Percentiles rank a stretch among this genome's conserved stretches.
Conservation (phyloP, 2,888 invertebrate species). For the Phortica magna region DNA sequence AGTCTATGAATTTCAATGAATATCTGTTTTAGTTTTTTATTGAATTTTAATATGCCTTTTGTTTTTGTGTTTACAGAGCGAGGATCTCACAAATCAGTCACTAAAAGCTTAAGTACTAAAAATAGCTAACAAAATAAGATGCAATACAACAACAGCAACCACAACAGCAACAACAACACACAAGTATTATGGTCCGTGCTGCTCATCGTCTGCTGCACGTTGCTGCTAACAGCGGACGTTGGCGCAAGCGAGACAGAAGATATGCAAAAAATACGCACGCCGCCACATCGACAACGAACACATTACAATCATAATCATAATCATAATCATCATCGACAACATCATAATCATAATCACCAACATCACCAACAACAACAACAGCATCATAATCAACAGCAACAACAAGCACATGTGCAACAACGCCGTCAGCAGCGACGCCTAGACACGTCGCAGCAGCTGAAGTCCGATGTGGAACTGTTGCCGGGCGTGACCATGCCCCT, state of each 20-base stretch:
- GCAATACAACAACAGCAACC: conserved; percentile 33
- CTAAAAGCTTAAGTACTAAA: conserved; percentile 12
- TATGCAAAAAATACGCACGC: conserved; percentile 24
- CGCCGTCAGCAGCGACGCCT: conserved; percentile 43
- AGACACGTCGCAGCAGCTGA: conserved; percentile 43
- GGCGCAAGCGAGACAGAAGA: background rate
- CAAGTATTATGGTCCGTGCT: conserved; percentile 39
- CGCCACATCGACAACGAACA: conserved; percentile 40
- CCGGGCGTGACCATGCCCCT: conserved; percentile 55
- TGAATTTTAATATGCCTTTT: background rate
- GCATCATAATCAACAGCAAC: conserved; percentile 40
- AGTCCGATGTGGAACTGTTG: conserved; percentile 65
- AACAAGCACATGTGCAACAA: conserved; percentile 43
- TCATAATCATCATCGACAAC: conserved; percentile 38
- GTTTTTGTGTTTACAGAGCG: conserved; percentile 20
- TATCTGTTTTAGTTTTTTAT: conserved; percentile 39
- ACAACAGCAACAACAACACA: conserved; percentile 33
- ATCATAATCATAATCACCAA: conserved; percentile 38
- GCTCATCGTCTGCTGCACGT: conserved; percentile 48
- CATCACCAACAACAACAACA: conserved; percentile 46
- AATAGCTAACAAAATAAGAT: conserved; percentile 25
- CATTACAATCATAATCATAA: conserved; percentile 39
- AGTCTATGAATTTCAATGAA: conserved; percentile 63
- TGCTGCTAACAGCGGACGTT: conserved; percentile 34
- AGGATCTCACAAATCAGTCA: conserved; percentile 29